A percentile compares a stretch with the other conserved stretches of the same genome.
Evolutionary conservation across 2,113 vertebrate genomes (phyloP).

Genomic region (Lagopus leucura): DNA sequence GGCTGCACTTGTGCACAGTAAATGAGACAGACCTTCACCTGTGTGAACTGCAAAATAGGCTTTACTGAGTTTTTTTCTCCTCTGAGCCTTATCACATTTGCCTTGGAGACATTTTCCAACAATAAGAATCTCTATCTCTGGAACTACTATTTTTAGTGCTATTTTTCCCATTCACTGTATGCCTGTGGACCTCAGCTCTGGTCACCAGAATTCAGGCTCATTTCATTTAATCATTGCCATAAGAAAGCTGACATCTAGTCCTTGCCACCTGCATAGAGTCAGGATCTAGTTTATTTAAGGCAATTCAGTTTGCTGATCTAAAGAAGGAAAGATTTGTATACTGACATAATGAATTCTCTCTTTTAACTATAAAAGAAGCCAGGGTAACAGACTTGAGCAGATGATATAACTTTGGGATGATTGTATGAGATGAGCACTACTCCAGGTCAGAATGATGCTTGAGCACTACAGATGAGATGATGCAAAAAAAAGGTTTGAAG

Average conservation of each 20-base stretch:
- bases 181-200: background rate
- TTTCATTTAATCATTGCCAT: background rate
- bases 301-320: background rate
- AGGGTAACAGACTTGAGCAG: background rate
- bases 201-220: background rate
- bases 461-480: background rate
- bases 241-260: background rate
- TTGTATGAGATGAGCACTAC: background rate
- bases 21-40: background rate
- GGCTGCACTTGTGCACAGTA: background rate
- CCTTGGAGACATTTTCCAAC: background rate
- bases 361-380: background rate
- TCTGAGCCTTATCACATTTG: background rate
- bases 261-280: background rate
- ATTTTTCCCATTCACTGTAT: accelerated
- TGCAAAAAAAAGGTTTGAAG: background rate
- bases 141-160: background rate
- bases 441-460: background rate
- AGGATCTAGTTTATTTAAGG: background rate
- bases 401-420: background rate
- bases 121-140: background rate
- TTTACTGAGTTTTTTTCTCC: background rate
- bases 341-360: background rate
- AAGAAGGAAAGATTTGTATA: background rate
- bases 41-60: background rate